Evolutionary conservation across 2,113 vertebrate species (phyloP), one percentile per base, ranked within the genome.

Genomic region (Poeciliopsis retropinna): DNA sequence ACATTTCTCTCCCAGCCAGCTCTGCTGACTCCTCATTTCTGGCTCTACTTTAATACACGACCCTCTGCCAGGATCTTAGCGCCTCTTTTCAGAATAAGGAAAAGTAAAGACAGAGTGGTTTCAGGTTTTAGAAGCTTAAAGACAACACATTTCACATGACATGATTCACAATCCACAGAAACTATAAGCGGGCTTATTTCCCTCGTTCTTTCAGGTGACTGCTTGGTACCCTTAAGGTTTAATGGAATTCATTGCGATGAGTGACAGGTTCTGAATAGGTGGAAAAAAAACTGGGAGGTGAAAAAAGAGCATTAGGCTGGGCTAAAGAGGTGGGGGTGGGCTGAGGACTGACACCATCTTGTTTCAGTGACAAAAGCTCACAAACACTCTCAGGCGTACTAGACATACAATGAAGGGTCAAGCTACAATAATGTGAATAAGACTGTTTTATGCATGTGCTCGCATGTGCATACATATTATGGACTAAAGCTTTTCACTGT

Each of bases 1-100:
- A 69, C 86, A 80, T 83, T 89, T 91, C 87, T 88, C 85, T 90
- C 64, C 76, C 70, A 78, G 86, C 80, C 80, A 76, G 80, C 85
- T 90, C 85, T 94, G 94, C 93, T 94, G 94, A 94, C 92, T 92
- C 82, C 78, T 87, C 90, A 82, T 84, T 94, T 94, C 84, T 90
- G 10, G 78, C 69, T 72, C 32, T 76, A 80, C 65, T 88, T 92
- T 93, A 90, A 91, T 91, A 91, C 85, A 85, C 89, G 91, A 92
- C 90, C 91, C 90, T 87, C 90, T 83, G 63, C 70, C 67, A 44
- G 81, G 78, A 81, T 91, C 92, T 89, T 85, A 87, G 79, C 86
- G 90, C 80, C 71, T 28, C 77, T 34, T 51, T 83, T 82, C 81
- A 76, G 83, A 73, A 72, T 76, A 66, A 67, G 76, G 37, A 75